Evolutionary conservation across 2,113 vertebrate genomes (phyloP).

Genomic region (Channa argus): DNA sequence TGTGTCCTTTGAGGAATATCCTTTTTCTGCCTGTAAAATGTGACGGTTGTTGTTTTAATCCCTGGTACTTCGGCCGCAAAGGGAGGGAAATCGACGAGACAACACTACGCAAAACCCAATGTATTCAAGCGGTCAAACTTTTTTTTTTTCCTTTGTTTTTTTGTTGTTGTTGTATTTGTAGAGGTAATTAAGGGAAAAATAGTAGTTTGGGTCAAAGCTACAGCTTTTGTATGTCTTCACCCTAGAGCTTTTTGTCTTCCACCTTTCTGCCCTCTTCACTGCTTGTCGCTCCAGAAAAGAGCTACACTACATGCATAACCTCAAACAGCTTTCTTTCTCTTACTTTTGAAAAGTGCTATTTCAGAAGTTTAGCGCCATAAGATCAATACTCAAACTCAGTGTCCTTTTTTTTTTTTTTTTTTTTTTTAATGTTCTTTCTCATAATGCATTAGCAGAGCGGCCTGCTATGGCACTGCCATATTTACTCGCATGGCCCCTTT

Average conservation of each 20-base stretch:
- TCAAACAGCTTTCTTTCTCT: conserved; percentile 52
- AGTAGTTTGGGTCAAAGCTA: conserved; percentile 79
- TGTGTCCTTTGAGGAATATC: conserved; percentile 42
- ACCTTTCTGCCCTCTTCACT: conserved; percentile 18
- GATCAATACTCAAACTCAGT: conserved; percentile 38
- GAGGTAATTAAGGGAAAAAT: conserved; percentile 66
- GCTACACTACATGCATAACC: conserved; percentile 69
- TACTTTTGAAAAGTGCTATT: conserved; percentile 81
- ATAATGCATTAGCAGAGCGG: conserved; percentile 51
- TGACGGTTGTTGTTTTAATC: conserved; percentile 10
- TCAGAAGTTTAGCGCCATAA: conserved; percentile 68
- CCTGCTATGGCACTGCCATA: conserved; percentile 49
- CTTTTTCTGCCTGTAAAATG: conserved; percentile 7
- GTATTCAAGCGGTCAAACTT: conserved; percentile 64
- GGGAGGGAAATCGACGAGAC: conserved; percentile 54
- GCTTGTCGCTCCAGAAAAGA: conserved; percentile 51
- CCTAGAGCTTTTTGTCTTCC: conserved; percentile 77
- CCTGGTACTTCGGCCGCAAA: conserved; percentile 31
- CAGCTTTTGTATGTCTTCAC: conserved; percentile 66
- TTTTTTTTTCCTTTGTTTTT: conserved; percentile 18
- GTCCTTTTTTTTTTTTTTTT: conserved; percentile 47
- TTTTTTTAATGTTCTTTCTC: conserved; percentile 39
- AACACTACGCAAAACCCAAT: conserved; percentile 64
- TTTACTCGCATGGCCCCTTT: conserved; percentile 31
- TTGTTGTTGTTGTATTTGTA: conserved; percentile 29